These are phyloP conservation scores for Ashinkailepas kermadecensis DNA, from an alignment of 2,888 invertebrate species.

Conservation along the genomic window DNA sequence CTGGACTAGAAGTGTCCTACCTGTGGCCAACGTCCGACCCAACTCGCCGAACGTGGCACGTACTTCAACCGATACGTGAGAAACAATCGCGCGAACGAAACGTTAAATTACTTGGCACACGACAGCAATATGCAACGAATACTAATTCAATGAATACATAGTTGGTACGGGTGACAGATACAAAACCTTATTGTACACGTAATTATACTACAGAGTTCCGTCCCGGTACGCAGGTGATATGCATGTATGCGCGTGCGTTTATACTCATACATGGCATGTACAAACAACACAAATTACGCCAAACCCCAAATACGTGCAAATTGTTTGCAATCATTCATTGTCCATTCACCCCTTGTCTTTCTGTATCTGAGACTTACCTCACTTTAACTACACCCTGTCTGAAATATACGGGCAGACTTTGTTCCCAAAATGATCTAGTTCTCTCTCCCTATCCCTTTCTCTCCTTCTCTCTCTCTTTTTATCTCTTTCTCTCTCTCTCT, in stretches of 20 bases:
- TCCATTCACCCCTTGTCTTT: too few species aligned
- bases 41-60: neutral
- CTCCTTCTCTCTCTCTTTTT: neutral
- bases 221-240: constrained; percentile 15
- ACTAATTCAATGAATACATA: neutral
- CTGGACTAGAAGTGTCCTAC: constrained; percentile 6
- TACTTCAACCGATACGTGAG: neutral
- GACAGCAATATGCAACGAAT: constrained; percentile 18
- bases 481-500: neutral
- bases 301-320: neutral
- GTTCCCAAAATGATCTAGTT: neutral
- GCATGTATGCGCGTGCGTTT: neutral
- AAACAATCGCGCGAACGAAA: neutral
- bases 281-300: constrained; percentile 12
- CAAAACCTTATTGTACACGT: constrained; percentile 17
- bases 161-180: neutral
- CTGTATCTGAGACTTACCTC: too few species aligned
- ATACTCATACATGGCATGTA: constrained; percentile 20
- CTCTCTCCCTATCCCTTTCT: neutral
- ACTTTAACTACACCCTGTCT: too few species aligned
- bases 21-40: neutral
- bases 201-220: constrained; percentile 5
- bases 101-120: constrained; percentile 21
- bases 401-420: neutral
- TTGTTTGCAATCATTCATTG: neutral